Evolutionary conservation across 2,797 vertebrate genomes (phyloP).

Genomic region (Sphenopsis melanotis): DNA sequence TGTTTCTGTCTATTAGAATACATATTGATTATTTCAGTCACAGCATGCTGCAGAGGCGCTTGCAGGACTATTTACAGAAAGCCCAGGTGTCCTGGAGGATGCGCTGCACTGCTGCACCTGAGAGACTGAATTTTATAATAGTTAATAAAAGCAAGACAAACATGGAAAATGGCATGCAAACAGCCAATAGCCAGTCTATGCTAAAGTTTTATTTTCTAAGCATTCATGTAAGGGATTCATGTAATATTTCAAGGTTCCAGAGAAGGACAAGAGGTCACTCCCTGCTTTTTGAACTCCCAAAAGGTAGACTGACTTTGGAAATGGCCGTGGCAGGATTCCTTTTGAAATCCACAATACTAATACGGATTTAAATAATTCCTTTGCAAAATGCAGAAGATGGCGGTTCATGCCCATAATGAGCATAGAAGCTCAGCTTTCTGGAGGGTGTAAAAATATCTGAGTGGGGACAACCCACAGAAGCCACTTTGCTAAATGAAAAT

Average conservation of each 20-base stretch:
- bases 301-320: background rate
- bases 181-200: background rate
- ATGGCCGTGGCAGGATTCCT: background rate
- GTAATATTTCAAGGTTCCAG: background rate
- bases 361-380: background rate
- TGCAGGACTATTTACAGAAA: background rate
- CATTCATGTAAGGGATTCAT: background rate
- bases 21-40: conserved; percentile 44
- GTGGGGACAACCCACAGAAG: conserved; percentile 15
- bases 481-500: conserved; percentile 27
- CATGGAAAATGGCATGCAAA: background rate
- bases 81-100: background rate
- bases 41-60: background rate
- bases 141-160: background rate
- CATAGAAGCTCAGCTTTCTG: background rate
- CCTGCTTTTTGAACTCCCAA: background rate
- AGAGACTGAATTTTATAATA: background rate
- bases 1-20: conserved; percentile 31
- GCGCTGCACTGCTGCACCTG: background rate
- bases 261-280: background rate
- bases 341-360: background rate
- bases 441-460: background rate
- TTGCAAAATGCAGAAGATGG: background rate
- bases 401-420: background rate
- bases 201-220: background rate